Percentiles rank a stretch among this genome's conserved stretches.
Conservation (phyloP, 2,113 vertebrate genomes). For the Calonectris borealis region DNA sequence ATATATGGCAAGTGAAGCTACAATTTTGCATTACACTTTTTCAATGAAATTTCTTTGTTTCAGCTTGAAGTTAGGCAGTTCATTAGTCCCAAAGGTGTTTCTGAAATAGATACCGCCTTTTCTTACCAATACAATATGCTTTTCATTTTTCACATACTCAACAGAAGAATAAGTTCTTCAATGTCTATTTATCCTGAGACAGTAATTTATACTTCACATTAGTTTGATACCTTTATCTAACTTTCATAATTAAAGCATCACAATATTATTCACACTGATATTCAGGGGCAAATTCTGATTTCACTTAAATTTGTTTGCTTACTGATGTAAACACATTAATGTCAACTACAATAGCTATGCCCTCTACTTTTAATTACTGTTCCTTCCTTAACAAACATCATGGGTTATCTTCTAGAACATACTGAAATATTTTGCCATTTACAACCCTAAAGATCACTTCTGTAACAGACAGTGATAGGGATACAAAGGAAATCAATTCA, state of each 20-base stretch:
- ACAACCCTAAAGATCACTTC: neutral
- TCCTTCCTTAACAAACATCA: neutral
- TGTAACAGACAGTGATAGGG: neutral
- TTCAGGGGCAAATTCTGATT: neutral
- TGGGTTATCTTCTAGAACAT: neutral
- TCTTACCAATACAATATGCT: neutral
- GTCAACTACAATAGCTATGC: neutral
- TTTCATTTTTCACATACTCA: neutral
- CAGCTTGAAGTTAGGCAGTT: neutral
- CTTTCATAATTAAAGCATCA: slow-evolving; percentile 21
- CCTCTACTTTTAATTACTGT: neutral
- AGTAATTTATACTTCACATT: slow-evolving; percentile 8
- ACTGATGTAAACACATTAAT: neutral
- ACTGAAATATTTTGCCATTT: neutral
- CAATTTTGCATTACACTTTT: neutral
- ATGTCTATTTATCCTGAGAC: slow-evolving; percentile 36
- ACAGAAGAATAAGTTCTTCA: slow-evolving; percentile 23
- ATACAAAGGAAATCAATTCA: slow-evolving; percentile 11
- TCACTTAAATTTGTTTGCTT: neutral
- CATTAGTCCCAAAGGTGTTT: neutral
- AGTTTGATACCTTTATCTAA: slow-evolving; percentile 14
- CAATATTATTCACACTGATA: neutral
- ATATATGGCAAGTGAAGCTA: neutral
- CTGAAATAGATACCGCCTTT: neutral
- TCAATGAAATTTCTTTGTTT: neutral